Evolutionary conservation across 2,888 invertebrate species (phyloP), one percentile per base, ranked within the genome.

Genomic region (Ochropacha duplaris): DNA sequence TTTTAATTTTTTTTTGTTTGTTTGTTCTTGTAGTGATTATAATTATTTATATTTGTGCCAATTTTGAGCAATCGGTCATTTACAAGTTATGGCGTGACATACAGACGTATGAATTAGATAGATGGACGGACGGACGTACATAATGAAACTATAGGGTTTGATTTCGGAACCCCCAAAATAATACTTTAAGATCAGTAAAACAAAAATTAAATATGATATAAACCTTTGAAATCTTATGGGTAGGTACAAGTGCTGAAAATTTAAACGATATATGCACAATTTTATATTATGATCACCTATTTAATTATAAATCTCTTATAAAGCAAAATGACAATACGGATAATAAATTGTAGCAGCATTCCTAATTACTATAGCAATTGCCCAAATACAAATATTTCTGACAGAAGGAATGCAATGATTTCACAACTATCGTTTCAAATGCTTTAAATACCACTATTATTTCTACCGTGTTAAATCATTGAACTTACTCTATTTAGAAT

Each of bases 321-420:
- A 64, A 64, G 62, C 26, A 16, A 39, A 31, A 59, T 60, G 54
- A 64, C 67, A 71, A 71, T 62, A 49, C 31, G 5, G 44, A 52
- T 54, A 6, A 65, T 69, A 67, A 68, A 69, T 71, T 68, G 62
- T 54, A 58, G 62, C 31, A 66, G 57, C 57, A 58, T 64, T 61
- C 57, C 56, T 68, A 68, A 71, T 67, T 68, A 16, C 34, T 36
- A 56, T 24, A 54, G 12, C 26, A 9, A 12, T 52, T 57, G 22
- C 28, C 54, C 49, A 52, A 49, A 24, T 49, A 28, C 49, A 57
- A 54, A 54, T 19, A 14, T 51, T 51, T 39, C 26, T 26, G 9
- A 44, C 26, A 22, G 34, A 22, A 4, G 26, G 28, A 26, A 34
- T 52, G 28, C 31, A 19, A 22, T 28, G 50, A 24, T 52, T 52